phyloP scores from a whole-genome alignment of 1,140 invertebrate species.

The Formica exsecta region DNA sequence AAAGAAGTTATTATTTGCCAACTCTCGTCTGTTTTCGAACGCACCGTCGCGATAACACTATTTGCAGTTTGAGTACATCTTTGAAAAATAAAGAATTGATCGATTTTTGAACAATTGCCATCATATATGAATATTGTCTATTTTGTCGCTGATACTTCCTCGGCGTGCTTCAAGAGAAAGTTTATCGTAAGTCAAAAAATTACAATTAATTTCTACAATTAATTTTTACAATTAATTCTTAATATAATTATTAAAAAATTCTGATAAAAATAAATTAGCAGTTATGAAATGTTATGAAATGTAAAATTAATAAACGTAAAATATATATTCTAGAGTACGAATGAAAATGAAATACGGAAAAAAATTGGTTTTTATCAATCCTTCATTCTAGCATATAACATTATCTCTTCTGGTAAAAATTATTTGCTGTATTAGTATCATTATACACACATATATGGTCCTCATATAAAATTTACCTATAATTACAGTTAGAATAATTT shows the following conservation, averaged over 20 bases:
- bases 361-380: not conserved
- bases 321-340: not conserved
- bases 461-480: not conserved
- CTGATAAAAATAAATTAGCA: not conserved
- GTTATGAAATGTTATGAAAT: not conserved
- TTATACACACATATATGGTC: not conserved
- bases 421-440: not conserved
- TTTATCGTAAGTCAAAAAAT: not conserved
- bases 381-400: not conserved
- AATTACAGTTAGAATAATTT: not conserved
- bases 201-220: too few species aligned
- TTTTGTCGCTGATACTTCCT: not conserved
- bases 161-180: not conserved
- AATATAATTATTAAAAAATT: not conserved
- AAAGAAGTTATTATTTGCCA: conserved; percentile 50
- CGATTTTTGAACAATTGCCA: conserved; percentile 48
- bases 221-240: too few species aligned
- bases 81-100: not conserved
- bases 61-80: conserved; percentile 20
- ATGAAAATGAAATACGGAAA: not conserved
- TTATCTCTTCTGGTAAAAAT: not conserved
- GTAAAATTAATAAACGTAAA: not conserved
- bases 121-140: conserved; percentile 32
- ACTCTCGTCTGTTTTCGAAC: conserved; percentile 10
- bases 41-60: conserved; percentile 36